Percentiles rank a stretch among this genome's conserved stretches.
phyloP scores from a whole-genome alignment of 2,888 invertebrate genomes.

The Anthoptus insignis region DNA sequence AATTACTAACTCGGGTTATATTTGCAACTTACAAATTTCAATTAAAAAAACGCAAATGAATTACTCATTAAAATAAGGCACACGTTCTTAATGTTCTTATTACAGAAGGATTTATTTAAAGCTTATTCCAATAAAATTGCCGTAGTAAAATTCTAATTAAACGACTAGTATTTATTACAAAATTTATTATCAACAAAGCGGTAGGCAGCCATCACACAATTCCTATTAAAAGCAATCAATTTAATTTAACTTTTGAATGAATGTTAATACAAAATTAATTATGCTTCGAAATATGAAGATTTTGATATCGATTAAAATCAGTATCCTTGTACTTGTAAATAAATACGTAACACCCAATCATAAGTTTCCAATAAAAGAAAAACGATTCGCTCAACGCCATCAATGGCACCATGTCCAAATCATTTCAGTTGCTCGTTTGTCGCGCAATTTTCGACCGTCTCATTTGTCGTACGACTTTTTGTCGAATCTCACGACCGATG shows the following conservation, averaged over 20 bases:
- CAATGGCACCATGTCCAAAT: conserved; percentile 13
- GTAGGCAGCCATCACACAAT: not conserved
- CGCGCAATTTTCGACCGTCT: conserved; percentile 66
- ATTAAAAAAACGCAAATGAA: not conserved
- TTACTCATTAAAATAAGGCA: not conserved
- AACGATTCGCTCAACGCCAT: conserved; percentile 21
- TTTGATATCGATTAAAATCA: too few relatives aligned
- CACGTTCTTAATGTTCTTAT: not conserved
- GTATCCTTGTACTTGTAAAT: too few relatives aligned
- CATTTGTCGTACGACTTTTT: conserved; percentile 24
- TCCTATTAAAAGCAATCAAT: conserved; percentile 7
- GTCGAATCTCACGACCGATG: conserved; percentile 50
- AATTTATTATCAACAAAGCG: not conserved
- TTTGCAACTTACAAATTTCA: too few relatives aligned
- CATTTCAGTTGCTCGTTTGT: conserved; percentile 61
- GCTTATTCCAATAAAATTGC: not conserved
- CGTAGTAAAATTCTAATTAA: conserved; percentile 13
- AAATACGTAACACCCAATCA: too few relatives aligned
- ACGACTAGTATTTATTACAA: conserved; percentile 12
- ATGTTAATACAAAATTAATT: conserved; percentile 9
- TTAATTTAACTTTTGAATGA: conserved; percentile 10
- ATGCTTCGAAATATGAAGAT: too few relatives aligned
- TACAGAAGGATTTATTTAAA: not conserved
- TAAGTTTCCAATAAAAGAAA: not conserved
- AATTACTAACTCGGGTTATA: too few relatives aligned